Percentiles rank a stretch among this genome's conserved stretches.
Conservation (phyloP, 2,888 invertebrate genomes). For the Galeopsomyia nigrocyanea region DNA sequence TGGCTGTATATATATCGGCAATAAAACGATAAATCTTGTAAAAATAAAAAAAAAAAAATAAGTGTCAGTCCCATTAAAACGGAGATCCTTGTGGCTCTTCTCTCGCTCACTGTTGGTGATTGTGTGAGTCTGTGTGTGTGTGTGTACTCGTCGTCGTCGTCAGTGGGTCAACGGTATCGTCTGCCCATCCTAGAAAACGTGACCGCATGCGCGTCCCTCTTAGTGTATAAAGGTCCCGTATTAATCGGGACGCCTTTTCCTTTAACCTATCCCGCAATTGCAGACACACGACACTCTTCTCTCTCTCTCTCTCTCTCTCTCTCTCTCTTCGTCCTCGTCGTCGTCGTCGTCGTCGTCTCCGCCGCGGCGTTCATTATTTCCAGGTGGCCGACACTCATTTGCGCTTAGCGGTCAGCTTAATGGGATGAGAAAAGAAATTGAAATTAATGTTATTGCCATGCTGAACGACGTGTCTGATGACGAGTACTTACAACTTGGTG, state of each 20-base stretch:
- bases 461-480: no score
- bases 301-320: no score
- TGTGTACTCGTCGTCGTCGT: conserved; percentile 22
- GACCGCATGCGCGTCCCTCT: conserved; percentile 9
- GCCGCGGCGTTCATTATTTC: not conserved
- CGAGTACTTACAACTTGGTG: no score
- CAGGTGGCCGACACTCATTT: no score
- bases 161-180: conserved; percentile 22
- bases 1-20: no score
- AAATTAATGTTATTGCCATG: no score
- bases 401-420: no score
- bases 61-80: not conserved
- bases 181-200: conserved; percentile 31
- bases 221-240: conserved; percentile 32
- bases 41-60: not conserved
- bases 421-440: not conserved
- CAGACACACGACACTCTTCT: no score
- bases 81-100: not conserved
- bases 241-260: conserved; percentile 33
- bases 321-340: no score
- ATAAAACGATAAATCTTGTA: no score
- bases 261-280: no score
- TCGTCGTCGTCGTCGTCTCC: not conserved
- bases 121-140: conserved; percentile 20
- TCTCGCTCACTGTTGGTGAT: conserved; percentile 2